A percentile compares a stretch with the other conserved stretches of the same genome.
These are phyloP conservation scores for Caenorhabditis virilis DNA, from an alignment of 2,888 invertebrate genomes.

Conservation along the genomic window DNA sequence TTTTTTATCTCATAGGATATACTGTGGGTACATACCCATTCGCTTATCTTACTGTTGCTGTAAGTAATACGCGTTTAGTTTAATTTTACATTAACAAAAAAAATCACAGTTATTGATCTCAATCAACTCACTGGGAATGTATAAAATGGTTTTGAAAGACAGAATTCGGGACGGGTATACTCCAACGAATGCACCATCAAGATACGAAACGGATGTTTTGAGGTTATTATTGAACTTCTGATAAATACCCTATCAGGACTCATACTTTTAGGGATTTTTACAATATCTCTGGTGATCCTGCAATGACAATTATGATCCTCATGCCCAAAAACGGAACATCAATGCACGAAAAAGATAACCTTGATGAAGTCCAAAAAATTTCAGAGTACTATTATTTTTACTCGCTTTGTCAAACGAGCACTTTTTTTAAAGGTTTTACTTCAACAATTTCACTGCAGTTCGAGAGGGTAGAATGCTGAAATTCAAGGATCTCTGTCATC, in stretches of 20 bases:
- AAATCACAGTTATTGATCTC: slow-evolving; percentile 34
- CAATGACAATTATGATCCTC: slow-evolving; percentile 64
- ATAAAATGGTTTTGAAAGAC: slow-evolving; percentile 56
- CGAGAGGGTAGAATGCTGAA: slow-evolving; percentile 24
- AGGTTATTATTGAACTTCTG: too few relatives aligned
- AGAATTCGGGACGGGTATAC: slow-evolving; percentile 67
- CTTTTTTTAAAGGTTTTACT: slow-evolving; percentile 18
- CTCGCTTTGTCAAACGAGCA: not conserved
- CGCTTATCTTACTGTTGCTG: slow-evolving; percentile 46
- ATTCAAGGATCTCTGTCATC: slow-evolving; percentile 60
- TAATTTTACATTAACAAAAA: not conserved
- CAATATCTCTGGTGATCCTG: slow-evolving; percentile 61
- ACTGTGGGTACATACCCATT: slow-evolving; percentile 48
- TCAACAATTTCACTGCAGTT: slow-evolving; percentile 25
- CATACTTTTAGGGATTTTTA: slow-evolving; percentile 29
- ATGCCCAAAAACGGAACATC: slow-evolving; percentile 63
- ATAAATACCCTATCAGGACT: not conserved
- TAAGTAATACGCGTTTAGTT: slow-evolving; percentile 1
- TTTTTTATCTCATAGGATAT: slow-evolving; percentile 54
- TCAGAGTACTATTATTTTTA: slow-evolving; percentile 33
- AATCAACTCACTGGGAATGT: slow-evolving; percentile 47
- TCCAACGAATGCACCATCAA: slow-evolving; percentile 65
- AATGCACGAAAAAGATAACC: slow-evolving; percentile 58
- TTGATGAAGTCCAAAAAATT: slow-evolving; percentile 57
- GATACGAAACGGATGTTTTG: slow-evolving; percentile 63